phyloP scores from a whole-genome alignment of 2,888 invertebrate genomes.

The Brachycybe producta region DNA sequence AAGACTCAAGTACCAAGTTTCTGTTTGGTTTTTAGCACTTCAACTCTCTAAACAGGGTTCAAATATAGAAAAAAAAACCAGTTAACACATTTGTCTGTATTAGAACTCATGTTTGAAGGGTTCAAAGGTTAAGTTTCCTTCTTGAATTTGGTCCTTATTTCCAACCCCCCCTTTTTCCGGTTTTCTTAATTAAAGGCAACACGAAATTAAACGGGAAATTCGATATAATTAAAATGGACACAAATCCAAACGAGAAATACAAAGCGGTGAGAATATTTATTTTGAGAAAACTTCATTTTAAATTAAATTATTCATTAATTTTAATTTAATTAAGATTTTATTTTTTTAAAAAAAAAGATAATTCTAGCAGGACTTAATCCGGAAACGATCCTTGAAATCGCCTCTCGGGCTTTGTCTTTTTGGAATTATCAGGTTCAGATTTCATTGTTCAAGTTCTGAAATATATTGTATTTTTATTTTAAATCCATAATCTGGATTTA shows the following conservation, averaged over 20 bases:
- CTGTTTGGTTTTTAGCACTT: too few relatives aligned
- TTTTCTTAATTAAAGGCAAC: slow-evolving; percentile 8
- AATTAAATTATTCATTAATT: neutral
- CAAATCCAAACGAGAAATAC: slow-evolving; percentile 16
- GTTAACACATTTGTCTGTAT: too few relatives aligned
- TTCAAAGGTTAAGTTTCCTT: too few relatives aligned
- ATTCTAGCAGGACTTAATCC: neutral
- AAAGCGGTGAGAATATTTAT: slow-evolving; percentile 13
- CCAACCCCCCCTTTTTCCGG: neutral
- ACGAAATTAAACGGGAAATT: slow-evolving; percentile 11
- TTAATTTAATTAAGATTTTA: neutral
- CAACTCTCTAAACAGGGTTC: too few relatives aligned
- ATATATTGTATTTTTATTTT: neutral
- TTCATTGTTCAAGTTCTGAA: neutral
- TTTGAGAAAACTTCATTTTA: neutral
- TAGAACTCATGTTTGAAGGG: too few relatives aligned
- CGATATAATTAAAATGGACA: slow-evolving; percentile 12
- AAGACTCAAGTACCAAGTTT: too few relatives aligned
- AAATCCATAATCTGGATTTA: neutral
- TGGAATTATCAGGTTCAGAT: neutral
- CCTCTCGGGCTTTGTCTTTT: neutral
- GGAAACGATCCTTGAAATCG: neutral
- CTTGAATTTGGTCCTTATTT: too few relatives aligned
- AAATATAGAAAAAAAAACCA: too few relatives aligned
- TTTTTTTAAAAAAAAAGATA: too few relatives aligned